Conservation (phyloP, 2,888 invertebrate species). For the Mythimna ferrago region DNA sequence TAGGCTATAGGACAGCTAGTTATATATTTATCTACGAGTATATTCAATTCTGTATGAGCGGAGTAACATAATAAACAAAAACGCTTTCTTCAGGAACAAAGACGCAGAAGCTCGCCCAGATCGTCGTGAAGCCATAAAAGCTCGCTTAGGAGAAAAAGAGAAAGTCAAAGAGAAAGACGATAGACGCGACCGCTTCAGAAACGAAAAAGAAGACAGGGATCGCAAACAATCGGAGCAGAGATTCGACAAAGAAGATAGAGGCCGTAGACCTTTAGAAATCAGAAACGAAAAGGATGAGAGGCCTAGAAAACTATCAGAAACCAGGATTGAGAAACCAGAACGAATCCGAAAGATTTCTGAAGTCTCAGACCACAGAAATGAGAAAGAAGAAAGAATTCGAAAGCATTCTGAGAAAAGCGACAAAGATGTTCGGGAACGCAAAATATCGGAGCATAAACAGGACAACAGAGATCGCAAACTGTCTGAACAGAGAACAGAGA, state of each 20-base stretch:
- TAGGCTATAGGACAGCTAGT: no score
- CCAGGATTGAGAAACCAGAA: constrained; percentile 57
- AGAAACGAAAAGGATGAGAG: constrained; percentile 49
- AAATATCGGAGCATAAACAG: constrained; percentile 37
- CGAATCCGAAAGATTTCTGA: constrained; percentile 49
- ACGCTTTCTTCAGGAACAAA: constrained; percentile 65
- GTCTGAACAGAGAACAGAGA: constrained; percentile 37
- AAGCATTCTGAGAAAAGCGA: constrained; percentile 43
- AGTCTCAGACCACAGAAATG: constrained; percentile 29
- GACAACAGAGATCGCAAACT: constrained; percentile 44
- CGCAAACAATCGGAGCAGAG: constrained; percentile 39
- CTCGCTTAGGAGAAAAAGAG: constrained; percentile 62
- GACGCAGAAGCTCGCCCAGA: constrained; percentile 67
- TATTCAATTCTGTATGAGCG: no score
- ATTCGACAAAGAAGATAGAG: constrained; percentile 50
- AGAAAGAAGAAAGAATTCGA: constrained; percentile 38
- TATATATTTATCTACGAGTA: no score
- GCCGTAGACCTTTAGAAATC: constrained; percentile 38
- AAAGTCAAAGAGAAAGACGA: constrained; percentile 58
- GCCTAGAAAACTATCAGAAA: constrained; percentile 36
- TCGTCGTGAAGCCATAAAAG: constrained; percentile 69
- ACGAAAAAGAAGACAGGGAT: constrained; percentile 39
- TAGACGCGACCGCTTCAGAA: constrained; percentile 41
- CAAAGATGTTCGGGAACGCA: constrained; percentile 50
- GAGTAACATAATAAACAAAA: not conserved